phyloP scores from a whole-genome alignment of 2,888 invertebrate genomes.

The Pammene fasciana region DNA sequence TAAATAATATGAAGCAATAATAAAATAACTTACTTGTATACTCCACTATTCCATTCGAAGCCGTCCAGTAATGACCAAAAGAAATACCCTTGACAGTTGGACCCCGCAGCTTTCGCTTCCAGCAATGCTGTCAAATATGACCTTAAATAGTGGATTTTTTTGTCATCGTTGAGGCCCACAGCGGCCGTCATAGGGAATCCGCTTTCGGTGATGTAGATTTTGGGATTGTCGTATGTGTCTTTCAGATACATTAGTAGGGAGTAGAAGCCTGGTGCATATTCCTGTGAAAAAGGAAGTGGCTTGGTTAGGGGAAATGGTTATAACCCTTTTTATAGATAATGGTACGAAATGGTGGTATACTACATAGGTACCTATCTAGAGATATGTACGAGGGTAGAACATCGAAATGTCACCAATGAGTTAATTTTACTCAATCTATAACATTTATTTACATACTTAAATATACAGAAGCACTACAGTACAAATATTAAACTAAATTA shows the following conservation, averaged over 20 bases:
- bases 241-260: slow-evolving; percentile 44
- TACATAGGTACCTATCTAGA: too few relatives aligned
- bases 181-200: slow-evolving; percentile 63
- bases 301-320: too few relatives aligned
- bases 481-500: too few relatives aligned
- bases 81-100: slow-evolving; percentile 74
- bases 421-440: too few relatives aligned
- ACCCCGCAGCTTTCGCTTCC: slow-evolving; percentile 63
- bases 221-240: slow-evolving; percentile 45
- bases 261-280: slow-evolving; percentile 47
- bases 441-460: too few relatives aligned
- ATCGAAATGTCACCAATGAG: too few relatives aligned
- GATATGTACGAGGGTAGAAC: too few relatives aligned
- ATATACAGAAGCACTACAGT: too few relatives aligned
- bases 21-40: slow-evolving; percentile 60
- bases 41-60: slow-evolving; percentile 83
- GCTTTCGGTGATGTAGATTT: slow-evolving; percentile 75
- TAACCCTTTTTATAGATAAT: too few relatives aligned
- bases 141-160: slow-evolving; percentile 60
- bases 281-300: slow-evolving; percentile 41
- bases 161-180: slow-evolving; percentile 63
- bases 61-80: slow-evolving; percentile 84
- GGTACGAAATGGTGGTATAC: too few relatives aligned
- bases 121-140: slow-evolving; percentile 61
- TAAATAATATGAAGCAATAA: too few relatives aligned